Evolutionary conservation across 1,140 invertebrate species (phyloP).

Genomic region (Popillia japonica): DNA sequence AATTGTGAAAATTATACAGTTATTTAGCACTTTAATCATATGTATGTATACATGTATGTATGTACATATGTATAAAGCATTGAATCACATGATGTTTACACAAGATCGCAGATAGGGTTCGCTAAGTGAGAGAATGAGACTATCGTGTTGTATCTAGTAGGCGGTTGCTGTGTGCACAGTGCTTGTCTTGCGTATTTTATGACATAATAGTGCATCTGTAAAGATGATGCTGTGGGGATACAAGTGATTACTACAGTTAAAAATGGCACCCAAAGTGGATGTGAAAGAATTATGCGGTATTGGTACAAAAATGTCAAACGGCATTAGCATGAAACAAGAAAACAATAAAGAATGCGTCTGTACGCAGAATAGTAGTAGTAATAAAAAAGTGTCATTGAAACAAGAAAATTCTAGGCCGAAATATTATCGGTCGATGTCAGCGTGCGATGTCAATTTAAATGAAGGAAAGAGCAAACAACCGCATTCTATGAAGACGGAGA

Average conservation of each 20-base stretch:
- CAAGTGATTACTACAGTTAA: background rate
- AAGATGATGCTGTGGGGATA: background rate
- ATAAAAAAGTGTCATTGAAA: slow-evolving; percentile 32
- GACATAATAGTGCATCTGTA: background rate
- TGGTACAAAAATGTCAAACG: background rate
- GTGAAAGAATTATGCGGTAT: slow-evolving; percentile 5
- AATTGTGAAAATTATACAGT: background rate
- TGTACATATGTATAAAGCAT: background rate
- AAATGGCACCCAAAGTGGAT: slow-evolving; percentile 34
- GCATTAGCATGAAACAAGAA: background rate
- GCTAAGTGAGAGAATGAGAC: background rate
- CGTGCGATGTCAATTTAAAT: slow-evolving; percentile 42
- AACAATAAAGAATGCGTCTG: background rate
- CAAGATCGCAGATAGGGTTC: background rate
- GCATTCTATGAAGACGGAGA: slow-evolving; percentile 20
- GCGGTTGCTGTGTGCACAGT: background rate
- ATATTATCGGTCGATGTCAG: slow-evolving; percentile 47
- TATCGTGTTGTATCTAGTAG: background rate
- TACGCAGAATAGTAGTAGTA: background rate
- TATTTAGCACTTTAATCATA: slow-evolving; percentile 28
- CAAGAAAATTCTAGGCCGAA: slow-evolving; percentile 44
- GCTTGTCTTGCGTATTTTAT: background rate
- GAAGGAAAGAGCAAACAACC: slow-evolving; percentile 15
- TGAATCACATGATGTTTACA: slow-evolving; percentile 26
- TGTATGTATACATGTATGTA: background rate